A percentile compares a stretch with the other conserved stretches of the same genome.
Conservation (phyloP, 2,113 vertebrate genomes). For the Notothenia rossii region DNA sequence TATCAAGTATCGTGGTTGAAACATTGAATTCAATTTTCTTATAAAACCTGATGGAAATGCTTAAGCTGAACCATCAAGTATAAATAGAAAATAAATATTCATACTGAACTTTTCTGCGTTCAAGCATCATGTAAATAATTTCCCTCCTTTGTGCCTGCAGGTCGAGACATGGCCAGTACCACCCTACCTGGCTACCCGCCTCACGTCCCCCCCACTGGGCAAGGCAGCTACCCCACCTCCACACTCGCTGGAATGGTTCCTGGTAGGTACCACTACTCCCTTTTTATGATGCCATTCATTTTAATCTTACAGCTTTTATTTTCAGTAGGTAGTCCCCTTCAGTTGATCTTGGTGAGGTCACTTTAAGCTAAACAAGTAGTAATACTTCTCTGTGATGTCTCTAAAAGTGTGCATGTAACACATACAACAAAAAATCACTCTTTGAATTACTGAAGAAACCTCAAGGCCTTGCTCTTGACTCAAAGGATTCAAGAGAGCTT, state of each 20-base stretch:
- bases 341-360: constrained; percentile 49
- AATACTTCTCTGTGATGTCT: constrained; percentile 12
- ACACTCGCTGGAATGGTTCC: constrained; percentile 99
- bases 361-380: constrained; percentile 25
- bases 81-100: not conserved
- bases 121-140: constrained; percentile 23
- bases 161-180: constrained; percentile 99
- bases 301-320: constrained; percentile 60
- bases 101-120: not conserved
- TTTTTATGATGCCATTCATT: constrained; percentile 73
- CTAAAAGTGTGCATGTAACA: constrained; percentile 2
- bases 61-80: not conserved
- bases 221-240: constrained; percentile 99
- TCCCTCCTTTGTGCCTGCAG: constrained; percentile 80
- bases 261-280: constrained; percentile 87
- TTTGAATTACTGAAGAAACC: constrained; percentile 7
- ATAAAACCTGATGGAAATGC: not conserved
- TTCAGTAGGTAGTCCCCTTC: constrained; percentile 50
- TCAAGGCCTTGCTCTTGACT: constrained; percentile 36
- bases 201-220: constrained; percentile 98
- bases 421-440: not conserved
- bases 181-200: constrained; percentile 99
- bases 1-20: not conserved
- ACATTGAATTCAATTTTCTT: not conserved
- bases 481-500: constrained; percentile 62